phyloP scores from a whole-genome alignment of 2,888 invertebrate genomes.

The Idaea aversata region DNA sequence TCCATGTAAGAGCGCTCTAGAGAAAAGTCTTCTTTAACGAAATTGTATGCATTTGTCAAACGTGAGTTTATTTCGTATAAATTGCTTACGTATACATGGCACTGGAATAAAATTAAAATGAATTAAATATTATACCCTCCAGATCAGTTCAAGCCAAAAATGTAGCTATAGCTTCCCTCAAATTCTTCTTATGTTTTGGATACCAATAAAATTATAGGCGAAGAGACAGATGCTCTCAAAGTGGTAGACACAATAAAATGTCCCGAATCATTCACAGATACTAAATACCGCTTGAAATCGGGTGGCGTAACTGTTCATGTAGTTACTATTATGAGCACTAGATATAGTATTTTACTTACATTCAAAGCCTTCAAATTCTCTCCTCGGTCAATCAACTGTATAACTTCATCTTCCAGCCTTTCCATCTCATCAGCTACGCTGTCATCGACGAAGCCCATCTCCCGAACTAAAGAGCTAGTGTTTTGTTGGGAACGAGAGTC shows the following conservation, averaged over 20 bases:
- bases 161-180: no score
- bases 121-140: neutral
- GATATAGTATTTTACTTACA: conserved; percentile 44
- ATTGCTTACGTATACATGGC: conserved; percentile 71
- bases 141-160: no score
- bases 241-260: no score
- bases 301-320: no score
- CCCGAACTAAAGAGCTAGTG: conserved; percentile 78
- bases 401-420: conserved; percentile 63
- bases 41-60: conserved; percentile 75
- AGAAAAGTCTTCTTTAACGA: conserved; percentile 60
- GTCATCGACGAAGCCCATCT: conserved; percentile 79
- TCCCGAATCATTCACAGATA: no score
- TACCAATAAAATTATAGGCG: no score
- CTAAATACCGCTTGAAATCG: no score
- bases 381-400: conserved; percentile 66
- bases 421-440: conserved; percentile 66
- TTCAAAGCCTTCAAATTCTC: conserved; percentile 73
- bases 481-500: conserved; percentile 76
- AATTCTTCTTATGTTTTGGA: no score
- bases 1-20: conserved; percentile 64
- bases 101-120: conserved; percentile 49
- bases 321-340: no score
- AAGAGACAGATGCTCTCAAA: no score
- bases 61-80: conserved; percentile 66